A percentile compares a stretch with the other conserved stretches of the same genome.
phyloP scores from a whole-genome alignment of 30 jellyfish, hydroid and myxozoan genomes.

The Sanderia malayensis region DNA sequence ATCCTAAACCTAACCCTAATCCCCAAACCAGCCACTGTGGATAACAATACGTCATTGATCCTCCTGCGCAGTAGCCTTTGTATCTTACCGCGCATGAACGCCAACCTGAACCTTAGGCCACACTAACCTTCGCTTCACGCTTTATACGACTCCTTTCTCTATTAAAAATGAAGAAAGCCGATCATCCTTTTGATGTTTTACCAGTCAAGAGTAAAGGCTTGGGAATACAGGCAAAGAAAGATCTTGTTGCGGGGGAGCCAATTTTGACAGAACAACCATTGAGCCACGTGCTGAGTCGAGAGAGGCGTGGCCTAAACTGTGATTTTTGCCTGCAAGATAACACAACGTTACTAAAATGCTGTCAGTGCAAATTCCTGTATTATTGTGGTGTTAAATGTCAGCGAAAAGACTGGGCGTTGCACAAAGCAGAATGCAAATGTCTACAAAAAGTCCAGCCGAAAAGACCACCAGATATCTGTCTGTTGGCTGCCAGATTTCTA shows the following conservation, averaged over 20 bases:
- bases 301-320: conserved; percentile 1
- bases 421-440: conserved; percentile 85
- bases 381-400: conserved; percentile 90
- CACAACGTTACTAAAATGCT: conserved; percentile 57
- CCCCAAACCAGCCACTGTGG: too few relatives aligned
- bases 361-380: conserved; percentile 69
- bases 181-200: background rate
- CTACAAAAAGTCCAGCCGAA: conserved; percentile 69
- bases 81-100: too few relatives aligned
- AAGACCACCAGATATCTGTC: conserved; percentile 92
- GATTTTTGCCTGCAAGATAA: conserved; percentile 17
- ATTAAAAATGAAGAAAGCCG: background rate
- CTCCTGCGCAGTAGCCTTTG: too few relatives aligned
- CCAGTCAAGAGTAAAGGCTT: background rate
- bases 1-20: too few relatives aligned
- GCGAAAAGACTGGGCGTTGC: conserved; percentile 78
- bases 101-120: too few relatives aligned
- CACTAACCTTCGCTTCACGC: too few relatives aligned
- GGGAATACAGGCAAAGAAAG: background rate
- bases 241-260: background rate
- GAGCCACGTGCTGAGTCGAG: background rate
- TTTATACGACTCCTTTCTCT: too few relatives aligned
- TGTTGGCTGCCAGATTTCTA: conserved; percentile 63
- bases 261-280: background rate
- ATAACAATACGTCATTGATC: too few relatives aligned